Evolutionary conservation across 2,797 vertebrate species (phyloP).

Genomic region (Pipistrellus nathusii): DNA sequence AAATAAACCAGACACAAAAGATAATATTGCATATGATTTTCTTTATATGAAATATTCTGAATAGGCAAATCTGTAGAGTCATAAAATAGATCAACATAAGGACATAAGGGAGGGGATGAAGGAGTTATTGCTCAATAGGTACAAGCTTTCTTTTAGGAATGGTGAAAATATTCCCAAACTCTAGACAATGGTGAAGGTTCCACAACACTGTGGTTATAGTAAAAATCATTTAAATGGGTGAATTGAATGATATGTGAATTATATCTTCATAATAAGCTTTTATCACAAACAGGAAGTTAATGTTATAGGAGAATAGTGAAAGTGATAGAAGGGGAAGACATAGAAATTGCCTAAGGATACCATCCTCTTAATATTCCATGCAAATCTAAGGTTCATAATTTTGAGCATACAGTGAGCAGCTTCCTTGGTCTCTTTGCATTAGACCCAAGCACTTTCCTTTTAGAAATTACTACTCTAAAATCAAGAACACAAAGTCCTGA

Average conservation of each 20-base stretch:
- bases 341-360: neutral
- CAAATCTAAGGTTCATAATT: neutral
- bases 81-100: neutral
- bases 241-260: neutral
- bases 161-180: conserved; percentile 3
- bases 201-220: neutral
- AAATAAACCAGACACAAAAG: conserved; percentile 18
- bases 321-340: neutral
- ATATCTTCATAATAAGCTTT: neutral
- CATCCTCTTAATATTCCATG: neutral
- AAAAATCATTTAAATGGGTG: neutral
- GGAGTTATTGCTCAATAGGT: neutral
- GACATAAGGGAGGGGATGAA: neutral
- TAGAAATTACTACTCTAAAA: conserved; percentile 5
- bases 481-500: neutral
- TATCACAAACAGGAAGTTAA: neutral
- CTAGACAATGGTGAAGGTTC: neutral
- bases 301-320: neutral
- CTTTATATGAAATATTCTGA: neutral
- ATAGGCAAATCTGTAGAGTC: conserved; percentile 4
- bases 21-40: neutral
- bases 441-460: neutral
- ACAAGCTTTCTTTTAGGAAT: neutral
- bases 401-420: neutral
- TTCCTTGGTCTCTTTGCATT: neutral